Conservation (phyloP, 2,888 invertebrate genomes). For the Rhaphigaster nebulosa region DNA sequence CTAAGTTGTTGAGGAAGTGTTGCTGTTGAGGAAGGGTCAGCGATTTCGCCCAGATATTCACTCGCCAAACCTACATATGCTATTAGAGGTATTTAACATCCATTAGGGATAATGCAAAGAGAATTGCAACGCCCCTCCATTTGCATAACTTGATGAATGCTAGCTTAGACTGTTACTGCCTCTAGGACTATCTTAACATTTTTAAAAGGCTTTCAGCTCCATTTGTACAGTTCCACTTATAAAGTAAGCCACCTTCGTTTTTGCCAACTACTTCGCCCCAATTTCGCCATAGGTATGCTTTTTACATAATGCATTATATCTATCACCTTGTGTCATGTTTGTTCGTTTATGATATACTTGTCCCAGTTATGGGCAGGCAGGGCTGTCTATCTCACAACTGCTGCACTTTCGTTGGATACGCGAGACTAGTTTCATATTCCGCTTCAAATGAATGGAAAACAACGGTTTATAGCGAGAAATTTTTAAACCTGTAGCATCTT, state of each 20-base stretch:
- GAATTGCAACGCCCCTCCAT: background rate
- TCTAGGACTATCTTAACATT: slow-evolving; percentile 19
- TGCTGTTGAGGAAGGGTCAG: background rate
- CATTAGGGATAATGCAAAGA: background rate
- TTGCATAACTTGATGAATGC: slow-evolving; percentile 30
- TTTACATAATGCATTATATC: slow-evolving; percentile 41
- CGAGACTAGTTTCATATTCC: background rate
- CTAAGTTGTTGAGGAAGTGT: background rate
- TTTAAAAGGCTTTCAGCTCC: slow-evolving; percentile 43
- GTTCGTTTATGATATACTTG: slow-evolving; percentile 33
- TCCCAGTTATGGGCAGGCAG: background rate
- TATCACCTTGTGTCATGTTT: slow-evolving; percentile 28
- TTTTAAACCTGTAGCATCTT: background rate
- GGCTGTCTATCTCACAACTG: background rate
- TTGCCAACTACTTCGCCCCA: slow-evolving; percentile 17
- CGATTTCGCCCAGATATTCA: background rate
- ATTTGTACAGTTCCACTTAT: slow-evolving; percentile 33
- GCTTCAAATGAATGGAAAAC: background rate
- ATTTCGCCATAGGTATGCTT: slow-evolving; percentile 21
- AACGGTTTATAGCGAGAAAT: background rate
- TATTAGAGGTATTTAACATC: slow-evolving; percentile 38
- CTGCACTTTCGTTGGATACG: background rate
- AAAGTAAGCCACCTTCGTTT: slow-evolving; percentile 42
- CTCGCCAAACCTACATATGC: background rate
- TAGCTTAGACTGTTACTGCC: background rate